Evolutionary conservation across 2,797 vertebrate species (phyloP).

Genomic region (Myotis vivesi): DNA sequence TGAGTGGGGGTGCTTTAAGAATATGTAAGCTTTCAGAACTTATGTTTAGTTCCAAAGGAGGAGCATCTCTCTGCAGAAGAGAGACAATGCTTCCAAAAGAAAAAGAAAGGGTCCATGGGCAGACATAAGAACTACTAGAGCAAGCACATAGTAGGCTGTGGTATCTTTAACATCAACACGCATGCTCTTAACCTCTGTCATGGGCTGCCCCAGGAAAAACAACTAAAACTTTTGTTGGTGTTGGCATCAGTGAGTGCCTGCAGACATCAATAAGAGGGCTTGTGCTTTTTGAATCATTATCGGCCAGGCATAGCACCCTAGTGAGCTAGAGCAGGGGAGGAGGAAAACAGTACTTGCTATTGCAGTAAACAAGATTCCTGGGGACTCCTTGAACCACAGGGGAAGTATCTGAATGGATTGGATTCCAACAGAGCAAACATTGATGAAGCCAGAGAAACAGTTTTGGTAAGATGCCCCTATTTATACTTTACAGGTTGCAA

Average conservation of each 20-base stretch:
- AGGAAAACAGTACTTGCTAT: neutral
- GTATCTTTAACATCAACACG: neutral
- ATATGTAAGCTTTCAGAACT: neutral
- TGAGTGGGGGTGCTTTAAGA: neutral
- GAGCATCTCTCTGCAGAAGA: neutral
- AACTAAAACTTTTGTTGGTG: neutral
- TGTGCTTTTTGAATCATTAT: neutral
- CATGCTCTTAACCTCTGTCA: neutral
- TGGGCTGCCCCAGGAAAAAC: neutral
- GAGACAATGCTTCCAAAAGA: neutral
- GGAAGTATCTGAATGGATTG: conserved; percentile 1
- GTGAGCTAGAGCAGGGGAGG: neutral
- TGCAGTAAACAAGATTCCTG: neutral
- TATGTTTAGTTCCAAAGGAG: neutral
- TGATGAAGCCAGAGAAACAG: neutral
- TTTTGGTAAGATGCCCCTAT: neutral
- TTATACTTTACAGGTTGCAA: neutral
- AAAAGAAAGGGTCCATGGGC: neutral
- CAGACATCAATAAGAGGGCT: neutral
- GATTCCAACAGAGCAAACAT: neutral
- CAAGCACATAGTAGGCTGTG: neutral
- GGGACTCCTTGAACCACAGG: neutral
- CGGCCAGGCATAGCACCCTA: neutral
- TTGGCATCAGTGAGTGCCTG: neutral
- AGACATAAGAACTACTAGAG: neutral